Conservation (phyloP, 2,888 invertebrate species). For the Drosophila bunnanda region DNA sequence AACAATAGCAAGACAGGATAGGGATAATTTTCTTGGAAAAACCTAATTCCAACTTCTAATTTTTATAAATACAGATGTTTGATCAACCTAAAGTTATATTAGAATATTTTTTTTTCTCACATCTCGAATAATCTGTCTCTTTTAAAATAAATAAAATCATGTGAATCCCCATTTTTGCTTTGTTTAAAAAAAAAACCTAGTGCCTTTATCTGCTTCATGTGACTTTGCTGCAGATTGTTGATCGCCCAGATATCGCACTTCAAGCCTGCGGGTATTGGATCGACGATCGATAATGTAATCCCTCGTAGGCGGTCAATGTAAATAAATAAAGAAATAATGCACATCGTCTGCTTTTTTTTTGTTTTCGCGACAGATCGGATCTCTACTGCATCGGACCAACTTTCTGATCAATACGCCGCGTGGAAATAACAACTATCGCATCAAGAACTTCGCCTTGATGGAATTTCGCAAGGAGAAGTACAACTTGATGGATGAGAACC, state of each 20-base stretch:
- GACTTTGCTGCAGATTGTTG: neutral
- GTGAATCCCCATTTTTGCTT: constrained; percentile 8
- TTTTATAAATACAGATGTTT: neutral
- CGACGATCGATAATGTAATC: neutral
- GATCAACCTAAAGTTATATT: too few relatives aligned
- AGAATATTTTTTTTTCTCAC: too few relatives aligned
- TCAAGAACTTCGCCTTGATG: constrained; percentile 59
- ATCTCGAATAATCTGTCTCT: neutral
- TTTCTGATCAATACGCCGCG: constrained; percentile 71
- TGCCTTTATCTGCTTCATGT: neutral
- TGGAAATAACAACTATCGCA: constrained; percentile 59
- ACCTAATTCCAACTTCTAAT: neutral
- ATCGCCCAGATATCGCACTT: neutral
- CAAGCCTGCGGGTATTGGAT: neutral
- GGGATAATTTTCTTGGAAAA: neutral
- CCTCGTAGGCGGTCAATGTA: neutral
- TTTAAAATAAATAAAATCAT: neutral
- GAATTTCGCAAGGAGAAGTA: constrained; percentile 72
- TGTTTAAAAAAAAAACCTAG: neutral
- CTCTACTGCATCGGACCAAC: constrained; percentile 65
- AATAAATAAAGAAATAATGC: constrained; percentile 1
- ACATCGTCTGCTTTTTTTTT: neutral
- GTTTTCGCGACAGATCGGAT: constrained; percentile 65
- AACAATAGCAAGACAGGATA: neutral
- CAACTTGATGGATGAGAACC: constrained; percentile 67